Evolutionary conservation across 2,888 invertebrate species (phyloP).

Genomic region (Cosmia pyralina): DNA sequence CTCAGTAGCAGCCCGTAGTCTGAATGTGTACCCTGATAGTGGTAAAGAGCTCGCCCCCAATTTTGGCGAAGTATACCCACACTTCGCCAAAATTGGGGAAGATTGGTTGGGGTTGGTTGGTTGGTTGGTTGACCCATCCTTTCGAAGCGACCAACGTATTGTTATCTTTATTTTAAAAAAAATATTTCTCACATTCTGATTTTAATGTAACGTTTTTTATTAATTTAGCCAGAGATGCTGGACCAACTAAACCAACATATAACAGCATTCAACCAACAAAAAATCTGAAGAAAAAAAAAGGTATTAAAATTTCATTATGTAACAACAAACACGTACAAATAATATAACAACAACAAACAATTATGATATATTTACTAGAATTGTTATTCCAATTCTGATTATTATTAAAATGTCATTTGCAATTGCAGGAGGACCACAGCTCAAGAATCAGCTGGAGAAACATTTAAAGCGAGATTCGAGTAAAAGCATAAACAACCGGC

Average conservation of each 20-base stretch:
- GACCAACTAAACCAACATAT: not conserved
- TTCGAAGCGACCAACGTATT: too few species aligned
- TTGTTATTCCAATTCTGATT: not conserved
- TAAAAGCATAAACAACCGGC: not conserved
- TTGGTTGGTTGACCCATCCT: too few species aligned
- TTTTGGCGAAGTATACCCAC: not conserved
- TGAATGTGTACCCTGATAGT: not conserved
- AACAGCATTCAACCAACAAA: not conserved
- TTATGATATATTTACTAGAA: not conserved
- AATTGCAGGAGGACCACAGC: not conserved
- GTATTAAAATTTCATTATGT: not conserved
- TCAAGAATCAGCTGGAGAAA: not conserved
- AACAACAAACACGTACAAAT: not conserved
- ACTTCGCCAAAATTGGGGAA: too few species aligned
- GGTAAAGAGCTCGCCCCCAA: not conserved
- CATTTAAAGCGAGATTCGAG: conserved; percentile 1
- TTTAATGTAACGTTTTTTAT: not conserved
- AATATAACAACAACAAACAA: not conserved
- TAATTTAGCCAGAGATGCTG: not conserved
- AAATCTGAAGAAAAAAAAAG: conserved; percentile 3
- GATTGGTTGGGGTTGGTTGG: too few species aligned
- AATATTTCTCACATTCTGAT: not conserved
- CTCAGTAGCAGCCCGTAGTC: not conserved
- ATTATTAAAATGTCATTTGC: not conserved
- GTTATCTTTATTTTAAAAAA: not conserved